Percentiles rank a stretch among this genome's conserved stretches.
phyloP scores from a whole-genome alignment of 2,797 vertebrate species.

The Psittacula echo region DNA sequence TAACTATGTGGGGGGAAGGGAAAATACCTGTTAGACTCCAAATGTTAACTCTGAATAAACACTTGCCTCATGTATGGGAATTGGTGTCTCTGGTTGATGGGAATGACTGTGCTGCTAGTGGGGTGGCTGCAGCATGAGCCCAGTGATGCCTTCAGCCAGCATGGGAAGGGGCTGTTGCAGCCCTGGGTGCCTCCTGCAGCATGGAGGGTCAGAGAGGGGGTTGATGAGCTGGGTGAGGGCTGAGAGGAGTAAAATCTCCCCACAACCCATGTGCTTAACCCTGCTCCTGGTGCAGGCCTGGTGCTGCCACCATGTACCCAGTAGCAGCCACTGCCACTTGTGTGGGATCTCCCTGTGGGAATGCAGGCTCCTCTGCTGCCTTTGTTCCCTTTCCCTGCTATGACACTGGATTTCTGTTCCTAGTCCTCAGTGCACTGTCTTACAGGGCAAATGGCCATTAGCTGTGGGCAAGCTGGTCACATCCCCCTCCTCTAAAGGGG shows the following conservation, averaged over 20 bases:
- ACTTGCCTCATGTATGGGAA: not conserved
- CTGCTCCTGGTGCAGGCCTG: not conserved
- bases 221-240: not conserved
- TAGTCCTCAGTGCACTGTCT: accelerated
- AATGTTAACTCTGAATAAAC: slow-evolving; percentile 27
- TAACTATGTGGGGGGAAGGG: not conserved
- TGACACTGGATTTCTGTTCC: not conserved
- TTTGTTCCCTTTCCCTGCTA: too few relatives aligned
- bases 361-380: not conserved
- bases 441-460: not conserved
- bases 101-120: not conserved
- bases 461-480: not conserved
- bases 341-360: not conserved
- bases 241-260: not conserved
- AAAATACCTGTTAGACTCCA: not conserved
- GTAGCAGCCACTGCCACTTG: not conserved
- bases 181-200: not conserved
- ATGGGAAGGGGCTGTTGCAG: not conserved
- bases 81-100: not conserved
- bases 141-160: not conserved
- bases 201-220: not conserved
- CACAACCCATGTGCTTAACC: not conserved
- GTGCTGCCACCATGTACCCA: not conserved
- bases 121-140: not conserved
- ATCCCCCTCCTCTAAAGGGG: too few relatives aligned